Evolutionary conservation across 2,888 invertebrate genomes (phyloP), one percentile per base, ranked within the genome.

Genomic region (Brachynemurus nebulosus): DNA sequence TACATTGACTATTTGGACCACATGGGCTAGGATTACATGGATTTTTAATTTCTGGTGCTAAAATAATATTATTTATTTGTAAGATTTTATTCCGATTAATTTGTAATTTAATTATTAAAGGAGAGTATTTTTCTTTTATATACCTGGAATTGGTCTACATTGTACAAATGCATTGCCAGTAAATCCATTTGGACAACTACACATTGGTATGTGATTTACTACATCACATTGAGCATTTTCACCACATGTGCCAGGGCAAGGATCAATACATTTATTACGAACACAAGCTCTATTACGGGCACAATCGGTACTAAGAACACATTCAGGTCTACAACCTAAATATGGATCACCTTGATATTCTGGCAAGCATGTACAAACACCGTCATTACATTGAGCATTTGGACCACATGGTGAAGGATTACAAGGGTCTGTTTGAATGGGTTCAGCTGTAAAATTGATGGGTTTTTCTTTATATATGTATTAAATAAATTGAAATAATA

Each of bases 231-330:
- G 53, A 1, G 83, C 80, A 54, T 73, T 71, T 40, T 64, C 61
- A 14, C 80, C 82, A 59, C 83, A 84, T 11, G 75, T 74, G 47
- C 75, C 75, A n/a, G 68, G 64, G 54, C 82, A 82, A 25, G 78
- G 76, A 60, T 79, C 68, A 3, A 67, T 59, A 52, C 78, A 79
- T 54, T 70, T 74, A 52, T 72, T 72, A 53, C 68, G 67, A 19
- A 78, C 69, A 57, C 81, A 81, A 23, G 80, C 72, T 56, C 69
- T 73, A 55, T 78, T 65, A 54, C 69, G 65, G 1, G 73, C 59
- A 53, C 80, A 81, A 54, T 81, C 80, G 2, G 72, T 70, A 57
- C 78, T 79, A 3, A 73, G 63, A 4, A 75, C 70, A 55, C 80
- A 80, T 61, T 80, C 80, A 1, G 79, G 80, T 33, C 76, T 65